These are phyloP conservation scores for Apotomis capreana DNA, from an alignment of 2,888 invertebrate genomes.

Conservation along the genomic window DNA sequence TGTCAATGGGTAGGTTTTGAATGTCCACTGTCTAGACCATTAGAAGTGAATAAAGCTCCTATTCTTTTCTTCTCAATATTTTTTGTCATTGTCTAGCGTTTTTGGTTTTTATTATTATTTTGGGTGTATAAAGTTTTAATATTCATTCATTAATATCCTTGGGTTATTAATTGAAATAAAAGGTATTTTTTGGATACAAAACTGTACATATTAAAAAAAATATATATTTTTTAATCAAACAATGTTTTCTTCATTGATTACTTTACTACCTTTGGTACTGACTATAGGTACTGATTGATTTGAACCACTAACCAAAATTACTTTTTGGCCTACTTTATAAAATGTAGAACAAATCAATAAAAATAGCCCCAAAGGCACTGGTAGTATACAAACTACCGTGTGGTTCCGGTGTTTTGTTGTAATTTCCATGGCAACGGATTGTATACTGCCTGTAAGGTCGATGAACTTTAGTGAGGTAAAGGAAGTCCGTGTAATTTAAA, in stretches of 20 bases:
- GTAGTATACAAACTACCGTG: constrained; percentile 46
- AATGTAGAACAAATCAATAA: constrained; percentile 34
- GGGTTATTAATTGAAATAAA: too few relatives aligned
- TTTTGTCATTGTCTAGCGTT: too few relatives aligned
- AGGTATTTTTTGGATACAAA: too few relatives aligned
- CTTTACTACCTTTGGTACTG: too few relatives aligned
- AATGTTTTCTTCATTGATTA: neutral
- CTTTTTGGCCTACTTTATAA: constrained; percentile 28
- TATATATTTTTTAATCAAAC: neutral
- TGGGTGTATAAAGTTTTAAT: too few relatives aligned
- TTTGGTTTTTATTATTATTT: too few relatives aligned
- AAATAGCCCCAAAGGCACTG: constrained; percentile 48
- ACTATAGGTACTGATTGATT: neutral
- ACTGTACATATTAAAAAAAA: too few relatives aligned
- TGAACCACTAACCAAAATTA: constrained; percentile 9
- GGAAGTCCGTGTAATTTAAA: constrained; percentile 9
- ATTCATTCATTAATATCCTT: too few relatives aligned
- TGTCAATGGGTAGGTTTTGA: neutral
- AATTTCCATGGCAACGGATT: constrained; percentile 66
- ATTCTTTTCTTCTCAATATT: too few relatives aligned
- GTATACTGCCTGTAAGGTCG: constrained; percentile 55
- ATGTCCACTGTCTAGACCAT: neutral
- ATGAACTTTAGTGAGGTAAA: constrained; percentile 51
- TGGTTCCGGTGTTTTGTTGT: constrained; percentile 56
- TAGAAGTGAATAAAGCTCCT: neutral